Evolutionary conservation across 2,113 vertebrate genomes (phyloP).

Genomic region (Pandion haliaetus): DNA sequence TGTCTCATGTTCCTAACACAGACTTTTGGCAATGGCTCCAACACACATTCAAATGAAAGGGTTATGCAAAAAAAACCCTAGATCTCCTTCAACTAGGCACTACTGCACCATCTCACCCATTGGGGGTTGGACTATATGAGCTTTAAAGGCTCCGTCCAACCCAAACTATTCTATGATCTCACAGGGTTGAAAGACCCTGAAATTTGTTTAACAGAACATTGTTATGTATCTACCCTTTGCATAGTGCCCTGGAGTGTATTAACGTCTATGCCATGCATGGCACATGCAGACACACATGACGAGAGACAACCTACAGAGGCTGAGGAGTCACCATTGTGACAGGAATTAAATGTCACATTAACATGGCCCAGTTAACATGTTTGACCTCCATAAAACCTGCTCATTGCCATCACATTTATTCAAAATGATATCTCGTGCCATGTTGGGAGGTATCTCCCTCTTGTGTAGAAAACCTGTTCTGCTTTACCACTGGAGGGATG

Average conservation of each 20-base stretch:
- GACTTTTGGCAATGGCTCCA: not conserved
- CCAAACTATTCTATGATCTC: not conserved
- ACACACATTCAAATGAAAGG: not conserved
- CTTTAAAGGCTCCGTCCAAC: not conserved
- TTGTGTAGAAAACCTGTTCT: not conserved
- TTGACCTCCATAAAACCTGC: not conserved
- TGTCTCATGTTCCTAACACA: not conserved
- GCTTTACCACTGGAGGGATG: not conserved
- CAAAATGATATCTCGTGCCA: not conserved
- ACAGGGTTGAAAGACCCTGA: not conserved
- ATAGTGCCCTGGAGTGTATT: not conserved
- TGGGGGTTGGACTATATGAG: not conserved
- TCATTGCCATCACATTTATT: not conserved
- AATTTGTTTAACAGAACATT: not conserved
- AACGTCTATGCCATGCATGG: not conserved
- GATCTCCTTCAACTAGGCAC: not conserved
- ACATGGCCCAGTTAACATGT: not conserved
- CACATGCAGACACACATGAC: not conserved
- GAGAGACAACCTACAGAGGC: not conserved
- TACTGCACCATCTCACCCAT: not conserved
- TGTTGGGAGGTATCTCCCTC: not conserved
- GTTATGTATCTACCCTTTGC: not conserved
- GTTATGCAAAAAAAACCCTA: rapidly evolving
- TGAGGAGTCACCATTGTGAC: not conserved
- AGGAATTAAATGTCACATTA: not conserved